Evolutionary conservation across 1,140 invertebrate genomes (phyloP).

Genomic region (Arctopsyche grandis): DNA sequence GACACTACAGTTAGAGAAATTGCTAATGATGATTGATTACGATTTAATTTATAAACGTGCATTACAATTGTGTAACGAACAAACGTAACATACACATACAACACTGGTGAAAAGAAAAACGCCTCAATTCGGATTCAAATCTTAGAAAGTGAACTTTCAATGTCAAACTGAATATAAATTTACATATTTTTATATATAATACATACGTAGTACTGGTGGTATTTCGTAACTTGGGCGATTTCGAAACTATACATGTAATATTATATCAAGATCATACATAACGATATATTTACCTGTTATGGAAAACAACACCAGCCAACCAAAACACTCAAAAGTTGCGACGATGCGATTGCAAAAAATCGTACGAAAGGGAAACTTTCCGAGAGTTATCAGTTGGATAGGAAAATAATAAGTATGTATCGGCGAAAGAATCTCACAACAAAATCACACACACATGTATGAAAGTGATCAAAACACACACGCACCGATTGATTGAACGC

Average conservation of each 20-base stretch:
- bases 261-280: conserved; percentile 4
- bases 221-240: neutral
- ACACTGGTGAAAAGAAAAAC: neutral
- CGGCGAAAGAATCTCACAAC: neutral
- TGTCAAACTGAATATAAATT: neutral
- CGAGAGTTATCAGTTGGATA: neutral
- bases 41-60: conserved; percentile 5
- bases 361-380: conserved; percentile 4
- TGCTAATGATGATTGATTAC: conserved; percentile 11
- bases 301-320: conserved; percentile 3
- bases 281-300: conserved; percentile 25
- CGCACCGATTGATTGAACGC: conserved; percentile 16
- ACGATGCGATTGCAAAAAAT: neutral
- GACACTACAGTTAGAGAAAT: neutral
- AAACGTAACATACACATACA: neutral
- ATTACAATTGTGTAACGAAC: neutral
- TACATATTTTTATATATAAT: too few species aligned
- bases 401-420: too few species aligned
- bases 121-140: neutral
- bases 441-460: too few species aligned
- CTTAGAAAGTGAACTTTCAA: conserved; percentile 12
- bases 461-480: conserved; percentile 11
- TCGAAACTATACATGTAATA: conserved; percentile 8
- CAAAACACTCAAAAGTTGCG: neutral
- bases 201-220: too few species aligned